phyloP scores from a whole-genome alignment of 2,888 invertebrate species.

The Danaus chrysippus region DNA sequence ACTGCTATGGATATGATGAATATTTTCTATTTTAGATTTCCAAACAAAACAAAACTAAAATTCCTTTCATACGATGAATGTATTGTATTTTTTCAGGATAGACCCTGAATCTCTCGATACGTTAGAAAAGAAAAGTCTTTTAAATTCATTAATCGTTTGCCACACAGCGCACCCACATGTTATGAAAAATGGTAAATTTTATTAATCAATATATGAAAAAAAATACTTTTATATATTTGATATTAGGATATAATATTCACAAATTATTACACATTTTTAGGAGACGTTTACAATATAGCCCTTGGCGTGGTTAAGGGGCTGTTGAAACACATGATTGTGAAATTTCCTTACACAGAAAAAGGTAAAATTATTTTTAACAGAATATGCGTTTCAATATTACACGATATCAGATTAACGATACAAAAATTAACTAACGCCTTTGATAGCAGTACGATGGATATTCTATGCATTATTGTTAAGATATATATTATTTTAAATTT shows the following conservation, averaged over 20 bases:
- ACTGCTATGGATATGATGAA: no score
- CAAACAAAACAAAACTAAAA: not conserved
- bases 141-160: constrained; percentile 29
- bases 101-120: constrained; percentile 33
- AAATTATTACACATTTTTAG: constrained; percentile 17
- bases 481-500: no score
- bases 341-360: constrained; percentile 83
- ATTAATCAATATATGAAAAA: no score
- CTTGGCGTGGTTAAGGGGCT: constrained; percentile 23
- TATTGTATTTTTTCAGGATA: constrained; percentile 28
- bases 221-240: no score
- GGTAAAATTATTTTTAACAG: constrained; percentile 63
- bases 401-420: no score
- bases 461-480: no score
- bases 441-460: no score
- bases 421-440: no score
- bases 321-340: constrained; percentile 26
- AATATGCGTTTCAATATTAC: not conserved
- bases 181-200: constrained; percentile 31
- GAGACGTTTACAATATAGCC: constrained; percentile 30
- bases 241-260: not conserved
- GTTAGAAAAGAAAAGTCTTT: constrained; percentile 31
- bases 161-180: constrained; percentile 38
- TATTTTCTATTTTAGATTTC: no score
- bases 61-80: not conserved